These are phyloP conservation scores for Sminthurinus aureus DNA, from an alignment of 2,888 invertebrate species.

Conservation along the genomic window DNA sequence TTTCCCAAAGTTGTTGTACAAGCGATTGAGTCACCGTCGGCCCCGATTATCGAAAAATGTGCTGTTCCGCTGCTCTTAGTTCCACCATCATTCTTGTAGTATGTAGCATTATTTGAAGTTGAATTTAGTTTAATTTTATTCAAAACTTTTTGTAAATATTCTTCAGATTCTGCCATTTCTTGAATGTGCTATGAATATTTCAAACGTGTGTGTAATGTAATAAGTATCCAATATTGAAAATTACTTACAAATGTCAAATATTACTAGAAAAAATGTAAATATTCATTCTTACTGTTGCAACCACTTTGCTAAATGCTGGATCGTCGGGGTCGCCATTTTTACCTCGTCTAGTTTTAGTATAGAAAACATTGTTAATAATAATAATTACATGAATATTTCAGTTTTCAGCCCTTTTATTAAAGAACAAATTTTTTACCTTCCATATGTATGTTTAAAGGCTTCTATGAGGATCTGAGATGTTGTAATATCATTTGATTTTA, in stretches of 20 bases:
- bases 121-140: neutral
- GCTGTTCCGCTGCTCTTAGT: neutral
- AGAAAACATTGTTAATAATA: constrained; percentile 68
- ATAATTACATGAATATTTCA: no score
- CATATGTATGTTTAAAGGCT: neutral
- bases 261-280: neutral
- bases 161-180: neutral
- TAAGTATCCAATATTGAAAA: neutral
- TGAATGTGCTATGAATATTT: neutral
- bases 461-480: neutral
- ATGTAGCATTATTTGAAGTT: neutral
- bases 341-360: neutral
- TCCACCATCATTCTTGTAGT: neutral
- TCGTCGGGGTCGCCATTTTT: neutral
- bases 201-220: neutral
- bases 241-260: neutral
- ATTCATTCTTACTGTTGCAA: neutral
- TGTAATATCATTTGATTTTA: neutral
- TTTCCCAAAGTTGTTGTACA: neutral
- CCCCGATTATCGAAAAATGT: neutral
- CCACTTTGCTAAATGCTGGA: neutral
- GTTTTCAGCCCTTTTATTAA: no score
- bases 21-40: neutral
- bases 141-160: neutral
- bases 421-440: neutral